Base-by-base conservation (phyloP, 2,888 invertebrate species). In the Osmoderma eremita region DNA sequence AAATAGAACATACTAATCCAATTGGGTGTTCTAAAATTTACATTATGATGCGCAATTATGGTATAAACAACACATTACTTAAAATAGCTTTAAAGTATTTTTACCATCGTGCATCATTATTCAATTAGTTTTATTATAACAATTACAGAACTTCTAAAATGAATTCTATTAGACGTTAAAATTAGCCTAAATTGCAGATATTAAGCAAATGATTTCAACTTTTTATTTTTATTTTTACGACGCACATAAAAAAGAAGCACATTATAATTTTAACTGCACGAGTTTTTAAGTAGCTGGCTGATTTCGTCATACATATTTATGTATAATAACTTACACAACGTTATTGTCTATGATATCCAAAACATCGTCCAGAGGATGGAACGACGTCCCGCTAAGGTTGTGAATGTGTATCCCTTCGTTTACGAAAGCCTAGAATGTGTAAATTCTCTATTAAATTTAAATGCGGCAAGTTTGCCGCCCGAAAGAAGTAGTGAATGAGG, bases 321-420 rank as follows among this genome's bases (percentile, higher is more conserved):
- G 5, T 53, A 45, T 42, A 51, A 65, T 22, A 17, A 84, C 84
- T 85, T 82, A 87, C 87, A 87, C 85, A 79, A 86, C 85, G 63
- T 86, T 86, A 74, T 86, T 86, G 76, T 85, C 86, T 15, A 85
- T 79, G 71, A 85, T 85, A 71, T 86, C 83, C 20, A 86, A 83
- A 18, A 86, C 85, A 69, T 86, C 85, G 69, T 86, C 85, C 70
- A 87, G 74, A 15, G 75, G 78, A 70, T 86, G 84, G 10, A 82
- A 77, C 75, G 83, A 84, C 24, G 79, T 73, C 72, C 85, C 83
- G 72, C 84, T 84, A 48, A 83, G 84, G 30, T 72, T 84, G 45
- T 84, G 83, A 71, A 84, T 84, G 72, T 86, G 84, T 42, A 86
- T 78, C 13, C 83, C 86, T 71, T 86, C 87, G 76, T 88, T 88